phyloP scores from a whole-genome alignment of 2,888 invertebrate genomes.

The Microctonus aethiopoides region DNA sequence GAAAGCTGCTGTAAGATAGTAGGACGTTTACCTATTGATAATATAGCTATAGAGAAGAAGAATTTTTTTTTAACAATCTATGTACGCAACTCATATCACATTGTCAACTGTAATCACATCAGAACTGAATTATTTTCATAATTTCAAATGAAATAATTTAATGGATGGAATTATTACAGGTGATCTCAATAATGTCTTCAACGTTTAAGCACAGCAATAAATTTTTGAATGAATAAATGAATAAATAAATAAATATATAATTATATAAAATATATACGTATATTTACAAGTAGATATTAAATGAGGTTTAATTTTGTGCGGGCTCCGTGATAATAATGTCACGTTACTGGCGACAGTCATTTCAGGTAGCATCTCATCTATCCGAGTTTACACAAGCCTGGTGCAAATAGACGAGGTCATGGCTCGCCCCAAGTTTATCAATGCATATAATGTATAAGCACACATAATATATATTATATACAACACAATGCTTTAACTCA shows the following conservation, averaged over 20 bases:
- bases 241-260: background rate
- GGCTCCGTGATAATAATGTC: background rate
- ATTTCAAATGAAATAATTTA: too few relatives aligned
- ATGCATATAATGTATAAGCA: background rate
- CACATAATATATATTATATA: too few relatives aligned
- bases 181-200: background rate
- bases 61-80: background rate
- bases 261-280: too few relatives aligned
- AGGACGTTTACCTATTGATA: conserved; percentile 63
- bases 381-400: background rate
- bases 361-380: background rate
- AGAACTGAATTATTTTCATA: background rate
- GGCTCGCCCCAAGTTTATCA: background rate
- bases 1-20: conserved; percentile 55
- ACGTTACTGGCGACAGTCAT: background rate
- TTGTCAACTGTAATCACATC: background rate
- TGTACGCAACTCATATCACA: background rate
- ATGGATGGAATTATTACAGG: background rate
- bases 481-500: too few relatives aligned
- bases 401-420: conserved; percentile 4
- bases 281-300: background rate
- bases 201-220: too few relatives aligned
- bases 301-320: background rate
- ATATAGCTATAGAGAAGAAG: conserved; percentile 27
- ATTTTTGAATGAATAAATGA: background rate